Base-by-base conservation (phyloP, 2,888 invertebrate species). In the Plebejus anna region DNA sequence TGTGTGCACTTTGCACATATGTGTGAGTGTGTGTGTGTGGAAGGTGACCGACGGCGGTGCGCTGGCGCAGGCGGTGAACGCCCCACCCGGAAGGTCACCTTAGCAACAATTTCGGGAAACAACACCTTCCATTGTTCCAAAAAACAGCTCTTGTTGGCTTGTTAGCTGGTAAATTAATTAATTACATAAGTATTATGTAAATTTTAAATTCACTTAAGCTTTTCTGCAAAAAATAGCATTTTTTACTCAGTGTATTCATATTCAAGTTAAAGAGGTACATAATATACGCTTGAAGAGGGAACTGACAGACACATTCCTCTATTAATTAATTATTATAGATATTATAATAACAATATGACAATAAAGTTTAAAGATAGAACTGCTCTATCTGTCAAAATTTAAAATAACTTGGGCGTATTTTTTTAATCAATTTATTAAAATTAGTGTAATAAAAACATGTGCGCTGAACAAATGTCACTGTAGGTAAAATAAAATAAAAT, bases 51-150 rank as follows among this genome's bases (percentile, higher is more conserved):
- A 82, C 82, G 83, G 76, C 75, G 76, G 76, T 16, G 16, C 82
- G 83, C 77, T 75, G 75, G 76, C 82, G 83, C 77, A 75, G 76
- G 76, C 80, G 84, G 83, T 83, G 82, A 84, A 83, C 82, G 82
- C 82, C 85, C 85, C 88, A 87, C 89, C 90, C 89, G 91, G 89
- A 90, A 91, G 90, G 92, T 92, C 85, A 92, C 92, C 91, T 89
- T 85, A 83, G 82, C 82, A 81, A 86, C 85, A 86, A 85, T 87
- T 88, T 83, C 88, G 86, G 85, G 86, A 82, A 76, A 75, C 75
- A 66, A 32, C 70, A 36, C 57, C 75, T 47, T 22, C 57, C 71
- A 55, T 75, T 66, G 66, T 59, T 70, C 75, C 57, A 42, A 28
- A 61, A 38, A 66, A 38, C 61, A 61, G 47, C 61, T 61, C 16